phyloP scores from a whole-genome alignment of 2,888 invertebrate species.

The Drosophila nr. medialis region DNA sequence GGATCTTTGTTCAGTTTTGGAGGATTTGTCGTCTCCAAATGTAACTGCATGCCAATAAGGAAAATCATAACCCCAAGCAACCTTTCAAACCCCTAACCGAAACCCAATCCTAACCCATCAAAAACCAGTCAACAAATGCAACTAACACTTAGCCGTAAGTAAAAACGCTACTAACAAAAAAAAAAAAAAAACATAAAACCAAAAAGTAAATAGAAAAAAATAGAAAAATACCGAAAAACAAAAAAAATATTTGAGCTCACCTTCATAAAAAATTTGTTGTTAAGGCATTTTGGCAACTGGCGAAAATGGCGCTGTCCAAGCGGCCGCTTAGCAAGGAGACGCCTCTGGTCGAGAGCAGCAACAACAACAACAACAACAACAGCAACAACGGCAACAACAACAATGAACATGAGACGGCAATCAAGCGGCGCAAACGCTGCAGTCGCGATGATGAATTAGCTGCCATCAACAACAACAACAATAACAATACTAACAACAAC shows the following conservation, averaged over 20 bases:
- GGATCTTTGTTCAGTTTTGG: background rate
- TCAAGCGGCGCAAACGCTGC: constrained; percentile 84
- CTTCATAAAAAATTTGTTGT: constrained; percentile 44
- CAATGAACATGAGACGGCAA: constrained; percentile 82
- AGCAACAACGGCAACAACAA: constrained; percentile 59
- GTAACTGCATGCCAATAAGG: constrained; percentile 25
- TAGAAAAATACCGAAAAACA: background rate
- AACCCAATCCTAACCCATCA: background rate
- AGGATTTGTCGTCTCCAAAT: background rate
- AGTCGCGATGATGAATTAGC: constrained; percentile 83
- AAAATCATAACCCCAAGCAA: background rate
- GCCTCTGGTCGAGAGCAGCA: constrained; percentile 80
- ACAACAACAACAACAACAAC: constrained; percentile 62
- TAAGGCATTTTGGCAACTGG: constrained; percentile 52
- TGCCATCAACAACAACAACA: constrained; percentile 65
- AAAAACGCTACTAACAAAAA: constrained; percentile 44
- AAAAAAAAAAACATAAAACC: constrained; percentile 6
- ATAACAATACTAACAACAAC: constrained; percentile 50
- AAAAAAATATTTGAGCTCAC: constrained; percentile 38
- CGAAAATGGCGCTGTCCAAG: constrained; percentile 84
- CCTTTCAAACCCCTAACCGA: background rate
- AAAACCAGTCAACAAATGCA: constrained; percentile 8
- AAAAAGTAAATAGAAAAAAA: constrained; percentile 14
- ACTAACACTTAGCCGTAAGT: constrained; percentile 51
- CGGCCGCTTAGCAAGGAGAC: constrained; percentile 84